These are phyloP conservation scores for Kuschelorhynchus macadamiae DNA, from an alignment of 2,888 invertebrate genomes.

Conservation along the genomic window DNA sequence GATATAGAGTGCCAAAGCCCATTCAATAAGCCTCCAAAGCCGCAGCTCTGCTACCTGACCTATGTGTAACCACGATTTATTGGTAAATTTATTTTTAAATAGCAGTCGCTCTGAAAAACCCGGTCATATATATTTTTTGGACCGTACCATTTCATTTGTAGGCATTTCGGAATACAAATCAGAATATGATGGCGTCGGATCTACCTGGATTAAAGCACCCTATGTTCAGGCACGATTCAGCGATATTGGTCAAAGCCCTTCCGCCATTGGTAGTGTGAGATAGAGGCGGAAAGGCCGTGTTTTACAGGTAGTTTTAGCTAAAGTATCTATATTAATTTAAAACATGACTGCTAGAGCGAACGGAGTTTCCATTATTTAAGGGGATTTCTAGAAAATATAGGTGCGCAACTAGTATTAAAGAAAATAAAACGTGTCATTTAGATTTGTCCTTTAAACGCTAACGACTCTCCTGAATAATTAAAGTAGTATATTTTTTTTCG, in stretches of 20 bases:
- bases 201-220: conserved; percentile 64
- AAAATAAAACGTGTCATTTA: no score
- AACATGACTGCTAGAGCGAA: no score
- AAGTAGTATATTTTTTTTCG: no score
- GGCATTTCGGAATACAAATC: conserved; percentile 65
- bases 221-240: conserved; percentile 54
- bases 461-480: no score
- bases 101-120: conserved; percentile 24
- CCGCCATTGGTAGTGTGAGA: conserved; percentile 4
- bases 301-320: background rate
- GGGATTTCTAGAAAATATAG: no score
- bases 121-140: conserved; percentile 39
- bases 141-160: conserved; percentile 59
- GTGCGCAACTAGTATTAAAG: no score
- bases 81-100: conserved; percentile 42
- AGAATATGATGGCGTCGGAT: conserved; percentile 64
- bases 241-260: conserved; percentile 41
- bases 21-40: conserved; percentile 26
- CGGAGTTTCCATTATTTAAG: no score
- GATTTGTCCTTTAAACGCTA: no score
- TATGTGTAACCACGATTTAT: conserved; percentile 41
- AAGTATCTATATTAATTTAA: background rate
- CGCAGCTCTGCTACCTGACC: conserved; percentile 37
- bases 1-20: conserved; percentile 22
- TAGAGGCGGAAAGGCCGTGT: background rate